These are phyloP conservation scores for Colostygia pectinataria DNA, from an alignment of 2,888 invertebrate species.

Conservation along the genomic window DNA sequence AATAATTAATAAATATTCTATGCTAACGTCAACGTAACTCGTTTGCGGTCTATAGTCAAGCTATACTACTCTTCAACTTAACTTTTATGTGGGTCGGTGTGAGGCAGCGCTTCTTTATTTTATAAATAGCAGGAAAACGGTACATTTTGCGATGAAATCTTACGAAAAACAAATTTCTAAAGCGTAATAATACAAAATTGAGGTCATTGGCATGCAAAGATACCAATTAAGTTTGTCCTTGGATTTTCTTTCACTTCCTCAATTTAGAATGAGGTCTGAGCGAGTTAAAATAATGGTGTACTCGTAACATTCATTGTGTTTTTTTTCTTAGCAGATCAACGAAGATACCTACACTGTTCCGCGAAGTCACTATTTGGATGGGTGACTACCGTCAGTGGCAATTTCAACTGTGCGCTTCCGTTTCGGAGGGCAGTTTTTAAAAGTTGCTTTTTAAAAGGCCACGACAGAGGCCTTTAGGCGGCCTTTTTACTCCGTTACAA, in stretches of 20 bases:
- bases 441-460: too few species aligned
- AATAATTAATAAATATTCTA: neutral
- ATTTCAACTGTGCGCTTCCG: too few species aligned
- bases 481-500: too few species aligned
- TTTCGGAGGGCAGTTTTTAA: too few species aligned
- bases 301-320: neutral
- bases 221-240: slow-evolving; percentile 16
- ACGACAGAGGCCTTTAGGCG: too few species aligned
- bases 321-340: too few species aligned
- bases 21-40: neutral
- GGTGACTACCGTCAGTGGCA: too few species aligned
- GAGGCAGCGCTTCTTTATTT: neutral
- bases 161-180: slow-evolving; percentile 9
- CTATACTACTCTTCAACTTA: neutral
- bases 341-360: too few species aligned
- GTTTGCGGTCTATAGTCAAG: neutral
- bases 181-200: slow-evolving; percentile 19
- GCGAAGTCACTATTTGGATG: too few species aligned
- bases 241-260: neutral
- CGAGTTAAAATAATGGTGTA: too few species aligned
- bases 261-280: neutral
- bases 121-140: slow-evolving; percentile 9
- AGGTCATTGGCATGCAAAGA: slow-evolving; percentile 10
- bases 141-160: slow-evolving; percentile 9
- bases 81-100: slow-evolving; percentile 19